Percentiles rank a stretch among this genome's conserved stretches.
phyloP scores from a whole-genome alignment of 1,140 invertebrate genomes.

The Camponotus vicinus region DNA sequence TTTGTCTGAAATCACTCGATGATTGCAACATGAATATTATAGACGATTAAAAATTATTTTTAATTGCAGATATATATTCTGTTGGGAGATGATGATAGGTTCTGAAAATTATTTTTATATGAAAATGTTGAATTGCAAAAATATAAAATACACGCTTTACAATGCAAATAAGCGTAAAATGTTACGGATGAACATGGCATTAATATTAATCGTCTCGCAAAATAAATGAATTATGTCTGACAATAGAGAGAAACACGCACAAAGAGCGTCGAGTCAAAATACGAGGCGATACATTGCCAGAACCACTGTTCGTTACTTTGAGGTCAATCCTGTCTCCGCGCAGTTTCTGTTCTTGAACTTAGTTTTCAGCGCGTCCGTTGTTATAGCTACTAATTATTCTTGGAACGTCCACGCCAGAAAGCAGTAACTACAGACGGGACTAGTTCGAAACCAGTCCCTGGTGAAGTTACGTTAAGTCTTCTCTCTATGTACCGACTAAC shows the following conservation, averaged over 20 bases:
- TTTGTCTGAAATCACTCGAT: not conserved
- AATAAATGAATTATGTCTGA: not conserved
- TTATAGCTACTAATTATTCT: constrained; percentile 77
- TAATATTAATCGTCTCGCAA: not conserved
- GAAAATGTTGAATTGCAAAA: not conserved
- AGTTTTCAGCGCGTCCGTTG: constrained; percentile 65
- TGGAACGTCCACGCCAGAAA: constrained; percentile 72
- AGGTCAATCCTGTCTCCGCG: constrained; percentile 29
- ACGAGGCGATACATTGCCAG: constrained; percentile 18
- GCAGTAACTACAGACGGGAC: constrained; percentile 42
- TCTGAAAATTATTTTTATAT: not conserved
- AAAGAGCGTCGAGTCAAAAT: constrained; percentile 10
- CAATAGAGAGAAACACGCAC: not conserved
- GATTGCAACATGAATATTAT: not conserved
- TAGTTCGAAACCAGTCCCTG: constrained; percentile 43
- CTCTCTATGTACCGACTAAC: constrained; percentile 31
- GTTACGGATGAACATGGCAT: not conserved
- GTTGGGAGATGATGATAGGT: not conserved
- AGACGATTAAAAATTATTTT: not conserved
- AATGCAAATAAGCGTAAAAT: not conserved
- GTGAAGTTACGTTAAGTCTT: constrained; percentile 56
- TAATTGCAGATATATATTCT: not conserved
- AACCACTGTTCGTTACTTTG: constrained; percentile 42
- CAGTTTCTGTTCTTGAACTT: constrained; percentile 69
- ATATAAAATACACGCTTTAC: no score